These are phyloP conservation scores for Oxycera nigricornis DNA, from an alignment of 2,888 invertebrate genomes.

Conservation along the genomic window DNA sequence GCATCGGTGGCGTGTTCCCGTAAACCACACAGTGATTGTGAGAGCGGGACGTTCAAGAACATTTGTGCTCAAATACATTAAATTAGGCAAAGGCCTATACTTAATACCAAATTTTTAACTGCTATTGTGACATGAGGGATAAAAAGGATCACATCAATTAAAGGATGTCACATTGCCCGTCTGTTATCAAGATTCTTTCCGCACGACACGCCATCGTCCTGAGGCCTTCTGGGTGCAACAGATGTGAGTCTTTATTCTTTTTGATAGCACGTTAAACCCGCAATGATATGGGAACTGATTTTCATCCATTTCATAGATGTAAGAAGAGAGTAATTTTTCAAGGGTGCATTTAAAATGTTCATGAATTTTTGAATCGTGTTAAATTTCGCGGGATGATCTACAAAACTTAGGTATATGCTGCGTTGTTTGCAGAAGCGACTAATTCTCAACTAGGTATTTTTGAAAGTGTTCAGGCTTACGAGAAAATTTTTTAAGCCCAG, in stretches of 20 bases:
- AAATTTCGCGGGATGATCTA: constrained; percentile 7
- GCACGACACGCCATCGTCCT: not conserved
- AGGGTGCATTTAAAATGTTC: constrained; percentile 28
- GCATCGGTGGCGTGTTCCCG: not conserved
- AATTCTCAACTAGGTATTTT: no score
- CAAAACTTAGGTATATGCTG: not conserved
- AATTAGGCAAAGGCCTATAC: constrained; percentile 44
- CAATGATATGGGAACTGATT: constrained; percentile 21
- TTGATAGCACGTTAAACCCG: not conserved
- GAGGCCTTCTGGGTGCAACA: constrained; percentile 20
- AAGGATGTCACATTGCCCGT: constrained; percentile 41
- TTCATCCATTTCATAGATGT: not conserved
- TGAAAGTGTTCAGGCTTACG: no score
- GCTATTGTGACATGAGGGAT: constrained; percentile 45
- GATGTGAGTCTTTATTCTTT: constrained; percentile 23
- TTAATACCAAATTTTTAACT: constrained; percentile 45
- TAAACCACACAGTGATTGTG: constrained; percentile 13
- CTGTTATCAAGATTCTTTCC: constrained; percentile 29
- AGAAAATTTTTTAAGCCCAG: no score
- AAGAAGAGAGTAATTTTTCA: constrained; percentile 23
- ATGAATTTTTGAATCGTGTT: constrained; percentile 30
- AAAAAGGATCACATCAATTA: constrained; percentile 46
- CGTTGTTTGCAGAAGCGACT: not conserved
- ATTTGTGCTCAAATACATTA: constrained; percentile 46
- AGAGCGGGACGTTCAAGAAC: constrained; percentile 32